A percentile compares a stretch with the other conserved stretches of the same genome.
Conservation (phyloP, 2,113 vertebrate species). For the Sceloporus tristichus region DNA sequence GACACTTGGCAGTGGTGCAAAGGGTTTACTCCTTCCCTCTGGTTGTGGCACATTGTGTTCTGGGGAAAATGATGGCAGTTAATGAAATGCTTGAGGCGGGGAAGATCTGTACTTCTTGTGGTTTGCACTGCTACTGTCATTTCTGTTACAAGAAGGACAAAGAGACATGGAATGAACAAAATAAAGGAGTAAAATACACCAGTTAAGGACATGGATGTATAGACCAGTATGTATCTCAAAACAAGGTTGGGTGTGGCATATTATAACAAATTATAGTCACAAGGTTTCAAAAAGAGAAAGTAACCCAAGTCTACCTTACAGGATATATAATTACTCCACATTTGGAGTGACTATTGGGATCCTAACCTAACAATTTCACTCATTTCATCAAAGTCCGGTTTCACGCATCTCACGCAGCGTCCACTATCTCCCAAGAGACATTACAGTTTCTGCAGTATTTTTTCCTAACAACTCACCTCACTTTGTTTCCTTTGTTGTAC, state of each 20-base stretch:
- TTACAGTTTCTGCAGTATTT: background rate
- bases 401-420: background rate
- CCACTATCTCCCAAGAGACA: rapidly evolving
- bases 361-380: background rate
- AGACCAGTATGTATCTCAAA: background rate
- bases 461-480: rapidly evolving
- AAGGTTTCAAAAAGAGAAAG: background rate
- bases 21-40: background rate
- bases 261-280: too few relatives aligned
- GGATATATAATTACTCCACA: too few relatives aligned
- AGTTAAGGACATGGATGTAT: background rate
- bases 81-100: background rate
- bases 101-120: background rate
- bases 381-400: background rate
- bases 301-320: background rate
- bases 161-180: background rate
- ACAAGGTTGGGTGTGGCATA: too few relatives aligned
- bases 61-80: background rate
- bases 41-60: background rate
- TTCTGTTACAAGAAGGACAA: background rate
- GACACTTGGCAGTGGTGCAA: too few relatives aligned
- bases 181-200: background rate
- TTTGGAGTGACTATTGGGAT: too few relatives aligned
- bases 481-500: conserved; percentile 23
- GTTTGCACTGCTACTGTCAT: background rate